Base-by-base conservation (phyloP, 2,888 invertebrate species). In the Sphecodes monilicornis region DNA sequence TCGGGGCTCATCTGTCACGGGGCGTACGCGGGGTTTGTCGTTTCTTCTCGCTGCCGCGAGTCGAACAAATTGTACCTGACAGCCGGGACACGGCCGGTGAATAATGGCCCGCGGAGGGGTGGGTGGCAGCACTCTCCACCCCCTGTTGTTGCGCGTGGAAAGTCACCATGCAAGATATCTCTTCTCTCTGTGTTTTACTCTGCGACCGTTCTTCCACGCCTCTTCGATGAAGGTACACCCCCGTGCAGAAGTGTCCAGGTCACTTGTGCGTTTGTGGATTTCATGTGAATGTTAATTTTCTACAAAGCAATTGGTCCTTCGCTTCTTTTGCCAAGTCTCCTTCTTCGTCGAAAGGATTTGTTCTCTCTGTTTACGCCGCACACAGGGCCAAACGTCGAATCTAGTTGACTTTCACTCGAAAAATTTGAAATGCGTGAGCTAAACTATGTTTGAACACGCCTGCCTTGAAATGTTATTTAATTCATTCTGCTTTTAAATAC, bases 41-140 rank as follows among this genome's bases (percentile, higher is more conserved):
- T 89, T 72, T 87, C 82, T 86, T 83, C 84, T 85, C 84, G 85
- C 81, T 80, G 75, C 82, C 46, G 80, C 88, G 87, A 83, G 84
- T 86, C 78, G 89, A 89, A 89, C 89, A 89, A 89, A 89, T 89
- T 87, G 89, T 89, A 89, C 78, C 82, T 85, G 89, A 87, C 89
- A 86, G 89, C 16, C 80, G 70, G 86, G 86, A 89, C 89, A 86
- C 82, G 77, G 82, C 60, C 77, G 80, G 84, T 89, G 89, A 89
- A 89, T 89, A 89, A 89, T 89, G 87, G 86, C 77, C 72, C 80
- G 84, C 74, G 69, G 76, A 78, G 78, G 85, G 89, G 86, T 87
- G 85, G 84, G 82, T 87, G 85, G 84, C 73, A 36, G 57, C 57
- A 29, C 64, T 29, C 36, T 80, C 77, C 84, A 22, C 46, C 46